These are phyloP conservation scores for Ctenomys sociabilis DNA, from an alignment of 2,113 vertebrate genomes.

Conservation along the genomic window DNA sequence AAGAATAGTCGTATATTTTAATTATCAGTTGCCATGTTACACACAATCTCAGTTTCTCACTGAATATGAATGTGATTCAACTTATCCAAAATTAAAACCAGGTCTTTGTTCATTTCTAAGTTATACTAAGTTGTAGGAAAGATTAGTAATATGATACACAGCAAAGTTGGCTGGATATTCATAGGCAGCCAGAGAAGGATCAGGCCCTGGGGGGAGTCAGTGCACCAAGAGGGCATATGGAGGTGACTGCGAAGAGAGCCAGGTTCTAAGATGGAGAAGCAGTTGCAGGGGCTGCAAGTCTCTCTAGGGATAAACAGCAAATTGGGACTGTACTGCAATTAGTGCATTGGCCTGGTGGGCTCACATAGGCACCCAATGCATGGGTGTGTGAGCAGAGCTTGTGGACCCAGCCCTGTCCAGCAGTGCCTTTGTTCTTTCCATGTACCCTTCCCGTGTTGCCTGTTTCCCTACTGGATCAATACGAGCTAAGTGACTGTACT, in stretches of 20 bases:
- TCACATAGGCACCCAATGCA: fast-evolving
- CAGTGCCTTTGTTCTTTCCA: no score
- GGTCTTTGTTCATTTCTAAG: neutral
- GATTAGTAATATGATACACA: neutral
- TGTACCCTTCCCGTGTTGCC: no score
- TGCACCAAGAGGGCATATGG: neutral
- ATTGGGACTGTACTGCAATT: neutral
- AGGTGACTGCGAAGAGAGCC: neutral
- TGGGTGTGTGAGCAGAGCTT: neutral
- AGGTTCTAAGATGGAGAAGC: neutral
- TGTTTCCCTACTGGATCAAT: no score
- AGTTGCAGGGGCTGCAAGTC: neutral
- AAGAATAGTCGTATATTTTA: neutral
- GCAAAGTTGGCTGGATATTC: neutral
- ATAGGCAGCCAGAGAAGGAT: neutral
- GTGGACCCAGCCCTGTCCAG: neutral
- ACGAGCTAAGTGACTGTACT: neutral
- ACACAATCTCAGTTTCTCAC: neutral
- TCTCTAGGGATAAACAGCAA: neutral
- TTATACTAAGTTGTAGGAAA: neutral
- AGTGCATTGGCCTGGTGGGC: neutral
- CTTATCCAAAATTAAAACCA: neutral
- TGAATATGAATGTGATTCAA: neutral
- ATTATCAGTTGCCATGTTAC: neutral
- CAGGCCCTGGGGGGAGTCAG: neutral